Evolutionary conservation across 1,140 invertebrate genomes (phyloP).

Genomic region (Calliphora vicina): DNA sequence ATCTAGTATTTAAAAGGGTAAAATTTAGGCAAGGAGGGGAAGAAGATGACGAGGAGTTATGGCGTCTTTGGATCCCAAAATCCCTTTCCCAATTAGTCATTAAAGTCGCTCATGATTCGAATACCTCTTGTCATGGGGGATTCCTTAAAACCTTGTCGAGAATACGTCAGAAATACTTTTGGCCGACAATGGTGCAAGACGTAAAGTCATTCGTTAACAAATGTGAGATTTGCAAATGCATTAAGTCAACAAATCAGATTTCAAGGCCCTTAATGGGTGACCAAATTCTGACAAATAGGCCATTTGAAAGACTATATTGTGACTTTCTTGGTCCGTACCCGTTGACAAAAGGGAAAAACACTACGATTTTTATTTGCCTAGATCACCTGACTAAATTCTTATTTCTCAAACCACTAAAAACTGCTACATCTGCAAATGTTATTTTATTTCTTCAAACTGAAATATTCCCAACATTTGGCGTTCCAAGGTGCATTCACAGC

Average conservation of each 20-base stretch:
- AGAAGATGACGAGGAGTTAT: not conserved
- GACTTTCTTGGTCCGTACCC: not conserved
- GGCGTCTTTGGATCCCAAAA: constrained; percentile 21
- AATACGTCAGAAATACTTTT: not conserved
- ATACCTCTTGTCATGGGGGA: not conserved
- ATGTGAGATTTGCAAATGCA: not conserved
- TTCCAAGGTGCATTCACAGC: not conserved
- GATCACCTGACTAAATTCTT: not conserved
- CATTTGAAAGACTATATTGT: not conserved
- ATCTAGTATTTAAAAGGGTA: not conserved
- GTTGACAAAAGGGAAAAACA: not conserved
- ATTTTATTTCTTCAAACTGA: not conserved
- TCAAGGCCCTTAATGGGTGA: not conserved
- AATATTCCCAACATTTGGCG: too few species aligned
- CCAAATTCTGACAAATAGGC: not conserved
- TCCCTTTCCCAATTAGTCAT: not conserved
- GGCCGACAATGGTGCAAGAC: not conserved
- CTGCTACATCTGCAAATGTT: not conserved
- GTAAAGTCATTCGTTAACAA: not conserved
- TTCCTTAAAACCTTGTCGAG: not conserved
- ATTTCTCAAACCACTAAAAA: not conserved
- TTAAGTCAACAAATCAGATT: not conserved
- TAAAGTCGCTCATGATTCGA: not conserved
- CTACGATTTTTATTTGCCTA: not conserved
- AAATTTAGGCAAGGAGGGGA: not conserved